A percentile compares a stretch with the other conserved stretches of the same genome.
These are phyloP conservation scores for Onychorhynchus coronatus DNA, from an alignment of 2,113 vertebrate species.

Conservation along the genomic window DNA sequence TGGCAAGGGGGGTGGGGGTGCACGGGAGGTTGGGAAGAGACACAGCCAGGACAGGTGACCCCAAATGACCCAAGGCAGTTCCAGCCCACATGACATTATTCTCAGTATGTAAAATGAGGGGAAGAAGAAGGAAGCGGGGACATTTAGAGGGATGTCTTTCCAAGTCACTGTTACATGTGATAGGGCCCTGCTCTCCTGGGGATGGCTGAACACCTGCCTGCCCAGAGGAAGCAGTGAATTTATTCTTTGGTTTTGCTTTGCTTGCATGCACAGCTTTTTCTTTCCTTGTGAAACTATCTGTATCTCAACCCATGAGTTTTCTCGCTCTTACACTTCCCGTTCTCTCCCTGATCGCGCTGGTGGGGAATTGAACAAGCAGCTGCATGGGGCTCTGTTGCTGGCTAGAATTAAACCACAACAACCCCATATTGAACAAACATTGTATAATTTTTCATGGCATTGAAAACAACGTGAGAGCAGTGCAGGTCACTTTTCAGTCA, in stretches of 20 bases:
- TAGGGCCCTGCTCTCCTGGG: background rate
- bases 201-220: background rate
- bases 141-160: background rate
- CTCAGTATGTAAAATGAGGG: background rate
- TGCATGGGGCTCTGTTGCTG: background rate
- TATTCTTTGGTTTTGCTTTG: background rate
- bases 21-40: background rate
- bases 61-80: background rate
- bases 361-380: background rate
- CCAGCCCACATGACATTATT: background rate
- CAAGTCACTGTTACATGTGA: accelerated
- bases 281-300: background rate
- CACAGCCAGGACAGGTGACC: background rate
- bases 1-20: background rate
- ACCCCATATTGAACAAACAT: accelerated
- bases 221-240: background rate
- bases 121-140: background rate
- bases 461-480: background rate
- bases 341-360: accelerated
- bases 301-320: background rate
- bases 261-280: background rate
- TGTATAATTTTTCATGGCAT: background rate
- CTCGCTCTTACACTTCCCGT: background rate
- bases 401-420: background rate
- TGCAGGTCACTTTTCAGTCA: background rate